A percentile compares a stretch with the other conserved stretches of the same genome.
Evolutionary conservation across 2,797 vertebrate species (phyloP).

Genomic region (Rhynchonycteris naso): DNA sequence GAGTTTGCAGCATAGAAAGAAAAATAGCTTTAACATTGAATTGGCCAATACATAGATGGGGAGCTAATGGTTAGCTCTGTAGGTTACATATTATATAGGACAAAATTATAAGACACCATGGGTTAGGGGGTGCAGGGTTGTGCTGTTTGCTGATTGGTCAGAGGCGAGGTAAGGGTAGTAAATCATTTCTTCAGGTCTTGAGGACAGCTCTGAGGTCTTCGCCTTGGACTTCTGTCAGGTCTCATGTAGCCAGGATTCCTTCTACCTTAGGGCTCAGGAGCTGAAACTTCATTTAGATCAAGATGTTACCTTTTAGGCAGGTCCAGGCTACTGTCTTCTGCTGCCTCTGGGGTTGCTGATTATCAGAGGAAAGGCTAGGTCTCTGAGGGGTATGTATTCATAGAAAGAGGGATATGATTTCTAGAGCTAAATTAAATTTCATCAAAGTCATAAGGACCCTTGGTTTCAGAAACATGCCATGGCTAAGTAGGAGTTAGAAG

Average conservation of each 20-base stretch:
- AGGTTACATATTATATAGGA: neutral
- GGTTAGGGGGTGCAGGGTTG: neutral
- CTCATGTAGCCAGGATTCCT: neutral
- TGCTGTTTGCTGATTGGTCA: neutral
- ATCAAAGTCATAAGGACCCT: neutral
- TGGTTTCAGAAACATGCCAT: neutral
- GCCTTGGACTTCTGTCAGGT: neutral
- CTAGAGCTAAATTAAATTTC: neutral
- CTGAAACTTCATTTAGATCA: neutral
- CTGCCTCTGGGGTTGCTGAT: neutral
- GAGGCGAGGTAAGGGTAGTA: neutral
- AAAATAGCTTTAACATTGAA: neutral
- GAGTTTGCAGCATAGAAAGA: neutral
- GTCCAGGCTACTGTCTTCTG: neutral
- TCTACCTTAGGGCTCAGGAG: neutral
- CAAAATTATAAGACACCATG: neutral
- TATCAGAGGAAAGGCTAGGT: neutral
- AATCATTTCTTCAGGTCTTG: neutral
- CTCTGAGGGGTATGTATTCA: neutral
- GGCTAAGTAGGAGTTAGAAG: neutral
- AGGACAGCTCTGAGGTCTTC: neutral
- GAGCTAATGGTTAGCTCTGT: neutral
- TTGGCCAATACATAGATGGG: neutral
- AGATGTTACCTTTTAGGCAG: neutral
- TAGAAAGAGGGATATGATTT: neutral